Base-by-base conservation (phyloP, 2,113 vertebrate species). In the Centropus bengalensis region DNA sequence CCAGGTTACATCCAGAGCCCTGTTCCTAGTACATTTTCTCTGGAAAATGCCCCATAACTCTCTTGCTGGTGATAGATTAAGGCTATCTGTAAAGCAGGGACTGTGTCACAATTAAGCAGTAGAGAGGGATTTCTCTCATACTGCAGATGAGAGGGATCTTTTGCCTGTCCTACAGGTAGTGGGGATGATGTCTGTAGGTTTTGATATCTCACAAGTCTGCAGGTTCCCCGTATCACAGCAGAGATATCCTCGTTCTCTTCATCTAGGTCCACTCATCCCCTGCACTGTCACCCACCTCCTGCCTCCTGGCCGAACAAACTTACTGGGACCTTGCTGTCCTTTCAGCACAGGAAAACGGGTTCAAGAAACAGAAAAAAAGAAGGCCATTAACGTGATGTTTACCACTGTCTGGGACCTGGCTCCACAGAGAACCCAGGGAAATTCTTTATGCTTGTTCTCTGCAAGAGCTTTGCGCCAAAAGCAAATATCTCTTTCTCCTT, bases 11-110 rank as follows among this genome's bases (percentile, higher is more conserved):
- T 84, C 32, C 74, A 76, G 78, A 94, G 75, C 75, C 52, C n/a
- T 89, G 51, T 78, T 94, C 78, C 75, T 74, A 89, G 82, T 88
- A 85, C 76, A 55, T 89, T 78, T 58, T 67, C 47, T 92, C 73
- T 82, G 75, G 71, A 87, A 82, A 94, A 95, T 3, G 18, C 49
- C 77, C 51, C 59, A 40, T 82, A 52, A 45, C 36, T 64, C 60
- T 18, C 16, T 47, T 69, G 44, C 42, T 6, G 10, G 38, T 67
- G 58, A 51, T 23, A 71, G 52, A 74, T 76, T 15, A 64, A 38
- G 60, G 42, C n/a, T 69, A 6, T 68, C 54, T 62, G 17, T 67
- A 3, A 2, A n/a, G 8, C 33, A 66, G 58, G n/a, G 45, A 51
- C 9, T n/a, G 67, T 77, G 30, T n/a, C 83, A 51, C 36, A 86